A percentile compares a stretch with the other conserved stretches of the same genome.
phyloP scores from a whole-genome alignment of 1,140 invertebrate genomes.

The Aphaenogaster rudis region DNA sequence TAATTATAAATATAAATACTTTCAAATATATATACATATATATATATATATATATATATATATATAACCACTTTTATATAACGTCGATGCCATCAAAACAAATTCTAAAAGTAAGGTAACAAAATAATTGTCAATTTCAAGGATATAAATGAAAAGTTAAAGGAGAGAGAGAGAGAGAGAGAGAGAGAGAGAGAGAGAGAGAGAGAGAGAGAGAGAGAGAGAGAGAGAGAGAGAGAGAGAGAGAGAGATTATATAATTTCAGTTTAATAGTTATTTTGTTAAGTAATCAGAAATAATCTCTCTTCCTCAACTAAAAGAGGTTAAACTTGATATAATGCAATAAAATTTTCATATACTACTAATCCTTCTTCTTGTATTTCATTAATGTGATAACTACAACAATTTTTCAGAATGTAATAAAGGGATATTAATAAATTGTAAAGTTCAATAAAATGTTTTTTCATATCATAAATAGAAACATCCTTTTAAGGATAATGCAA shows the following conservation, averaged over 20 bases:
- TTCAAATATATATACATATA: neutral
- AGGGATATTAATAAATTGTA: neutral
- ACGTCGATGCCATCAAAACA: no score
- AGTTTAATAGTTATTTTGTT: neutral
- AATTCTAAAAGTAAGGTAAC: neutral
- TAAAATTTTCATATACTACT: neutral
- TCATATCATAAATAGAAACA: constrained; percentile 3
- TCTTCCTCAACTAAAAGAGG: neutral
- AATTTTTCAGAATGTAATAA: neutral
- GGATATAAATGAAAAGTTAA: neutral
- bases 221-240: neutral
- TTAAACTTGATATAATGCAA: neutral
- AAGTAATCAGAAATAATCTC: neutral
- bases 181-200: no score
- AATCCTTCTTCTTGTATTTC: neutral
- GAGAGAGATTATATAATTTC: neutral
- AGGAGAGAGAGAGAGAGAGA: no score
- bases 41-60: neutral
- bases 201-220: neutral
- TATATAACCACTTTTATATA: neutral
- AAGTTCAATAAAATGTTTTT: neutral
- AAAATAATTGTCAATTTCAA: neutral
- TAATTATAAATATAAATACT: neutral
- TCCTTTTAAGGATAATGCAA: neutral
- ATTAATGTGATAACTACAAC: neutral